Evolutionary conservation across 2,113 vertebrate species (phyloP).

Genomic region (Sinocyclocheilus anophthalmus): DNA sequence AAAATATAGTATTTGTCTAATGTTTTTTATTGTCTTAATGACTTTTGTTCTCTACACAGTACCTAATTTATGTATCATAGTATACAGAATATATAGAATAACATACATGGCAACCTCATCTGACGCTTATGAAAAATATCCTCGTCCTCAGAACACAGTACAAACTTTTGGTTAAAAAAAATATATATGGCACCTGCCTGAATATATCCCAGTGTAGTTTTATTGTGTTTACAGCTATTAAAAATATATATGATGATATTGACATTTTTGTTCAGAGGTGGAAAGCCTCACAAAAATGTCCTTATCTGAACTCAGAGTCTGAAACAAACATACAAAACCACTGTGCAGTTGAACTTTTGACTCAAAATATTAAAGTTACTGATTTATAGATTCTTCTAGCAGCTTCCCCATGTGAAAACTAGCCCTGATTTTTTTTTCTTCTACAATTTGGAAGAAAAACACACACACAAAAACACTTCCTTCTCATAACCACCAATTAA

Average conservation of each 20-base stretch:
- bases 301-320: background rate
- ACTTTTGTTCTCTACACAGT: background rate
- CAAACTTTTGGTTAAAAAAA: background rate
- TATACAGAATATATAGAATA: background rate
- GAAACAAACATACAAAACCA: background rate
- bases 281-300: background rate
- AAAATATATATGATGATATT: background rate
- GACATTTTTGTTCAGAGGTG: background rate
- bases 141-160: background rate
- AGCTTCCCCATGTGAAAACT: background rate
- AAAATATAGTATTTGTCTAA: too few relatives aligned
- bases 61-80: too few relatives aligned
- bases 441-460: background rate
- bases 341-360: background rate
- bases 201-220: background rate
- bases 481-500: background rate
- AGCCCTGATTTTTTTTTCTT: background rate
- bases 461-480: background rate
- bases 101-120: background rate
- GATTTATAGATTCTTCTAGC: background rate
- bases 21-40: too few relatives aligned
- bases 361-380: background rate
- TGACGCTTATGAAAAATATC: background rate
- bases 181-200: background rate
- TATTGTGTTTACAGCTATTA: conserved; percentile 9